Conservation (phyloP, 1,140 invertebrate genomes). For the Periplaneta americana region DNA sequence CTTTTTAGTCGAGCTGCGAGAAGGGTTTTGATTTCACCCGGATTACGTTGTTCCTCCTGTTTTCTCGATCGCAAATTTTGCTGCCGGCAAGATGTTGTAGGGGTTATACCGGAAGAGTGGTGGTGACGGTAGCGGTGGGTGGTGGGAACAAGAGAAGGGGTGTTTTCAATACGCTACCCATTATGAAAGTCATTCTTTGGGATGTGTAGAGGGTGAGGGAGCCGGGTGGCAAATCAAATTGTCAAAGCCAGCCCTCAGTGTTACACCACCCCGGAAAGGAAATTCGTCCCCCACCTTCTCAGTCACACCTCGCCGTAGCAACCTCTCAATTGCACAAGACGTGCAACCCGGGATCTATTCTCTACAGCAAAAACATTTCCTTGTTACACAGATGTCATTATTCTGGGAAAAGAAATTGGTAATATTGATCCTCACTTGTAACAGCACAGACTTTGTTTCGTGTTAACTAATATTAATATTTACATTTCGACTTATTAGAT, state of each 20-base stretch:
- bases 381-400: too few relatives aligned
- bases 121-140: background rate
- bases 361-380: background rate
- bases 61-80: background rate
- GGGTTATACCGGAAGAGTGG: background rate
- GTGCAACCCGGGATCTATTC: background rate
- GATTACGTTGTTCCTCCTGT: background rate
- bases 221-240: slow-evolving; percentile 13
- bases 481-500: too few relatives aligned
- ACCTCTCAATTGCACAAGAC: background rate
- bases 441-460: too few relatives aligned
- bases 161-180: slow-evolving; percentile 15
- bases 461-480: too few relatives aligned
- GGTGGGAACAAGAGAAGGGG: background rate
- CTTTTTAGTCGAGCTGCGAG: background rate
- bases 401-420: too few relatives aligned
- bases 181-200: slow-evolving; percentile 16
- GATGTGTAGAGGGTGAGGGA: background rate
- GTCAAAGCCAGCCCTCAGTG: background rate
- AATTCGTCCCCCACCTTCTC: slow-evolving; percentile 2
- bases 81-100: background rate
- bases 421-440: too few relatives aligned
- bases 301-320: background rate
- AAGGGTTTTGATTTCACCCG: background rate
- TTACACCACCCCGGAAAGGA: slow-evolving; percentile 6